Evolutionary conservation across 2,888 invertebrate species (phyloP), one percentile per base, ranked within the genome.

Genomic region (Tyria jacobaeae): DNA sequence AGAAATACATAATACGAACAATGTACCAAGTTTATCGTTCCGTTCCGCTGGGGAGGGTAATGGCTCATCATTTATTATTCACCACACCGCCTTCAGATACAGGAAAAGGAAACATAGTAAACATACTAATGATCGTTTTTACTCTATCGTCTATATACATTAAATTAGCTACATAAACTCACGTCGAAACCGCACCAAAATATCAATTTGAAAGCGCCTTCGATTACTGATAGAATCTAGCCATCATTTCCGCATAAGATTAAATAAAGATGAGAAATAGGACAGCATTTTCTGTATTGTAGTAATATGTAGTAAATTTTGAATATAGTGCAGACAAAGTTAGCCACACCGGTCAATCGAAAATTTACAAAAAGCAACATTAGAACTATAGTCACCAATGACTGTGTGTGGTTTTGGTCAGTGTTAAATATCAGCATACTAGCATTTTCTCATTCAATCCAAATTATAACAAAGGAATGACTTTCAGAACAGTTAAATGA

Each of bases 61-160:
- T 78, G 79, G 76, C 77, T 70, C 68, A 74, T 73, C 73, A 77
- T 85, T 84, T 83, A 75, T 80, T 85, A 88, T 88, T 85, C 86
- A 85, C 76, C 73, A 73, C 79, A 75, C 68, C 70, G 68, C 63
- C 68, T 60, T 55, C 70, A 77, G 78, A 70, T 79, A 77, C 84
- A 84, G 88, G 84, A 86, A 88, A 80, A 82, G 88, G 87, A 85
- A 87, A 79, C 81, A 68, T 73, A 79, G 75, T 81, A 79, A 80
- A 80, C 81, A 83, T 82, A 81, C 78, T 86, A 86, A 84, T 84
- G 81, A 80, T 70, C 53, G 57, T 70, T 71, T 72, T 78, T 78
- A 75, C 64, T 60, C 50, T 53, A 61, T 62, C 62, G 60, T 69
- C 66, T 68, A 58, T 62, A 60, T 74, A 67, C 60, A 72, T 61